phyloP scores from a whole-genome alignment of 2,888 invertebrate genomes.

The Parelbella ahira region DNA sequence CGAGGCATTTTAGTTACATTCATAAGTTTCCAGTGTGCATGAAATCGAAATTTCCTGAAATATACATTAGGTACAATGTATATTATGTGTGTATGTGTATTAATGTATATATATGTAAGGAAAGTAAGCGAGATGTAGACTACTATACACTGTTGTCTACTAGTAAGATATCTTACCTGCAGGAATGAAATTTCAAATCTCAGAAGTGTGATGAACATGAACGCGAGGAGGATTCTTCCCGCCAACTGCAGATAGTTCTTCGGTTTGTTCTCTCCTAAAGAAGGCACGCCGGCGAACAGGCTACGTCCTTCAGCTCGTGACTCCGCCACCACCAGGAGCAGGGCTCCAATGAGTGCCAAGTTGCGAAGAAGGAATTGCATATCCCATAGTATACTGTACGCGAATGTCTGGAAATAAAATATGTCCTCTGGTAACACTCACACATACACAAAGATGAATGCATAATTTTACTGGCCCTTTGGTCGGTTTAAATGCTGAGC shows the following conservation, averaged over 20 bases:
- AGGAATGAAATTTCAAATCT: slow-evolving; percentile 95
- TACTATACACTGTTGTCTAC: too few species aligned
- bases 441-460: too few species aligned
- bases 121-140: too few species aligned
- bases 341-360: slow-evolving; percentile 97
- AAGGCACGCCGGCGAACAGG: slow-evolving; percentile 97
- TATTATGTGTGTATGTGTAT: too few species aligned
- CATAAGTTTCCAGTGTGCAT: too few species aligned
- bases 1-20: too few species aligned
- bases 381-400: slow-evolving; percentile 99
- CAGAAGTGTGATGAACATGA: slow-evolving; percentile 98
- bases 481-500: too few species aligned
- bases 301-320: slow-evolving; percentile 95
- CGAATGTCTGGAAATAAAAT: slow-evolving; percentile 85
- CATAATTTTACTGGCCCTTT: too few species aligned
- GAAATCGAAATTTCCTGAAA: too few species aligned
- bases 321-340: slow-evolving; percentile 97
- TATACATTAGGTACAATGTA: too few species aligned
- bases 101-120: too few species aligned
- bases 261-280: slow-evolving; percentile 96
- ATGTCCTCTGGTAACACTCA: too few species aligned
- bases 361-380: slow-evolving; percentile 97
- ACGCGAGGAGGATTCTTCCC: slow-evolving; percentile 96
- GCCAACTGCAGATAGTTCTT: slow-evolving; percentile 98
- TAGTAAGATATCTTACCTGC: slow-evolving; percentile 87